These are phyloP conservation scores for Drosophila kurseongensis DNA, from an alignment of 1,140 invertebrate species.

Conservation along the genomic window DNA sequence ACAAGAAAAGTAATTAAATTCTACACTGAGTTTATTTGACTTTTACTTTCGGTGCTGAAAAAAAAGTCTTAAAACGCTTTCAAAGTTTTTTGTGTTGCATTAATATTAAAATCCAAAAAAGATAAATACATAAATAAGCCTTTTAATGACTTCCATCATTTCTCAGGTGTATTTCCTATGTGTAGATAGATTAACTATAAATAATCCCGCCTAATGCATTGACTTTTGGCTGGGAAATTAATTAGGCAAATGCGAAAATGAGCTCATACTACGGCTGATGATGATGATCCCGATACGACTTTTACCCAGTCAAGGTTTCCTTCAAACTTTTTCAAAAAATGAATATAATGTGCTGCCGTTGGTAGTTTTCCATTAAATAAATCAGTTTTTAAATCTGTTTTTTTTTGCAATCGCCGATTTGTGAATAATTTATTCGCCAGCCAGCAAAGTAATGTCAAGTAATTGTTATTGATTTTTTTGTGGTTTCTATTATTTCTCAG, in stretches of 20 bases:
- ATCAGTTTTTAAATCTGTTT: slow-evolving; percentile 35
- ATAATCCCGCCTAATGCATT: slow-evolving; percentile 26
- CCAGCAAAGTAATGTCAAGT: slow-evolving; percentile 67
- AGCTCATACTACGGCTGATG: slow-evolving; percentile 22
- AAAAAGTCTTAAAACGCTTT: too few relatives aligned
- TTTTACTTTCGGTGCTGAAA: too few relatives aligned
- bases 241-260: slow-evolving; percentile 38
- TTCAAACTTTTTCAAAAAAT: not conserved
- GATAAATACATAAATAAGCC: not conserved
- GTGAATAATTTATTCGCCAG: slow-evolving; percentile 40
- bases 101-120: not conserved
- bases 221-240: slow-evolving; percentile 25
- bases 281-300: slow-evolving; percentile 27
- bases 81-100: too few relatives aligned
- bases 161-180: not conserved
- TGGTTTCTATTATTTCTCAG: slow-evolving; percentile 31
- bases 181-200: slow-evolving; percentile 30
- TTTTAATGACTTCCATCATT: not conserved
- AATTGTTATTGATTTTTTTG: slow-evolving; percentile 77
- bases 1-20: too few relatives aligned
- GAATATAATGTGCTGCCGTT: slow-evolving; percentile 8
- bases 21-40: too few relatives aligned
- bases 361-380: slow-evolving; percentile 48
- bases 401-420: slow-evolving; percentile 25
- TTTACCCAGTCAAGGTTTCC: slow-evolving; percentile 26